Conservation (phyloP, 1,140 invertebrate species). For the Penaeus indicus region DNA sequence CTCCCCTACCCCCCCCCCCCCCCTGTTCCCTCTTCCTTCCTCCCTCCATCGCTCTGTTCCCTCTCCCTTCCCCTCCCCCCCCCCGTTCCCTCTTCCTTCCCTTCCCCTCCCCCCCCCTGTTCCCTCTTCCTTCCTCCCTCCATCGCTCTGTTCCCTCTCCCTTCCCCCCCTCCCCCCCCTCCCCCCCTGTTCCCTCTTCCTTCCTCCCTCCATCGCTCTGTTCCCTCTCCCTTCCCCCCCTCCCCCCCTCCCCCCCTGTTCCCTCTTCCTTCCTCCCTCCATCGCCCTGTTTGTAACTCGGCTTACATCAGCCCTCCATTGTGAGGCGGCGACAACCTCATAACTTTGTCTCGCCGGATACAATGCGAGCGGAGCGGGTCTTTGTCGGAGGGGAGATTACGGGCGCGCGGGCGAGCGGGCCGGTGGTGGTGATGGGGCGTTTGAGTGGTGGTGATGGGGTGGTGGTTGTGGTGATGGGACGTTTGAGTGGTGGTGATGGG, state of each 20-base stretch:
- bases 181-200: too few species aligned
- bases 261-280: background rate
- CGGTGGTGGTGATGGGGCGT: background rate
- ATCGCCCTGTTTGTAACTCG: conserved; percentile 19
- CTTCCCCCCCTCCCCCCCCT: too few species aligned
- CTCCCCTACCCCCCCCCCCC: background rate
- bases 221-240: background rate
- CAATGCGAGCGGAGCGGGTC: conserved; percentile 7
- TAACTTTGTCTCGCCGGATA: conserved; percentile 6
- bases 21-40: too few species aligned
- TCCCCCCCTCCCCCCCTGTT: background rate
- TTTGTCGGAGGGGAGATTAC: background rate
- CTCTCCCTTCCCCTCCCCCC: too few species aligned
- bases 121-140: background rate
- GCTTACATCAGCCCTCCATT: conserved; percentile 34
- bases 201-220: too few species aligned
- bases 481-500: background rate
- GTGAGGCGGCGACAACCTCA: conserved; percentile 4
- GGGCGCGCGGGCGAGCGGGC: background rate
- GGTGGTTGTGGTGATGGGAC: background rate
- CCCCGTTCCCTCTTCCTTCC: too few species aligned
- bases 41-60: background rate
- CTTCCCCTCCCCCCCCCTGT: background rate
- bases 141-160: too few species aligned
- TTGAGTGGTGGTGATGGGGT: background rate